Conservation (phyloP, 2,113 vertebrate species). For the Oceanites oceanicus region DNA sequence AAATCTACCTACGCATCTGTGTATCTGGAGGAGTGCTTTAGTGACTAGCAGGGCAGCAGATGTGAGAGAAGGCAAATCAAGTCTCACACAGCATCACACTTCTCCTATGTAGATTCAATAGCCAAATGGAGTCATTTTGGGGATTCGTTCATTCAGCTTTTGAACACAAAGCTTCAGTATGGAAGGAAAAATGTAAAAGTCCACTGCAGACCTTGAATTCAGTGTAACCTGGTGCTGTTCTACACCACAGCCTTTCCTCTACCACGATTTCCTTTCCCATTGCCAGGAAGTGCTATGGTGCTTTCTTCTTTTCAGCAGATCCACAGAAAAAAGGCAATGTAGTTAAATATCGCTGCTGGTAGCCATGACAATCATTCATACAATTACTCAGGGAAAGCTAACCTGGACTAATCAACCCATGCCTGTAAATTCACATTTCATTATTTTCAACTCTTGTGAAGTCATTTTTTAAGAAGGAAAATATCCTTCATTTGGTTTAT, state of each 20-base stretch:
- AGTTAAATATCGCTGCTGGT: background rate
- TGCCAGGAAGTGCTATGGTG: fast-evolving
- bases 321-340: background rate
- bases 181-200: background rate
- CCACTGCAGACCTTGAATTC: background rate
- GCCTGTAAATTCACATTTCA: background rate
- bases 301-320: background rate
- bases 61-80: background rate
- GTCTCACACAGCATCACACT: background rate
- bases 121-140: background rate
- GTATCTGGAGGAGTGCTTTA: background rate
- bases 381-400: background rate
- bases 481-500: background rate
- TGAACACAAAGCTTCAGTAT: background rate
- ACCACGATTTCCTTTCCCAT: background rate
- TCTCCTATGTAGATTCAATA: background rate
- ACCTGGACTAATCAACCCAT: background rate
- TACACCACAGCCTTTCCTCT: background rate
- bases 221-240: background rate
- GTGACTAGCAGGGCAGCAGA: background rate
- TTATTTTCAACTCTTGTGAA: background rate
- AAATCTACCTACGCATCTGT: background rate
- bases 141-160: background rate
- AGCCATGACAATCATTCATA: background rate
- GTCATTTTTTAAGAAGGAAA: background rate